Conservation (phyloP, 30 jellyfish, hydroid and myxozoan genomes). For the Pseudorhiza aurosa region DNA sequence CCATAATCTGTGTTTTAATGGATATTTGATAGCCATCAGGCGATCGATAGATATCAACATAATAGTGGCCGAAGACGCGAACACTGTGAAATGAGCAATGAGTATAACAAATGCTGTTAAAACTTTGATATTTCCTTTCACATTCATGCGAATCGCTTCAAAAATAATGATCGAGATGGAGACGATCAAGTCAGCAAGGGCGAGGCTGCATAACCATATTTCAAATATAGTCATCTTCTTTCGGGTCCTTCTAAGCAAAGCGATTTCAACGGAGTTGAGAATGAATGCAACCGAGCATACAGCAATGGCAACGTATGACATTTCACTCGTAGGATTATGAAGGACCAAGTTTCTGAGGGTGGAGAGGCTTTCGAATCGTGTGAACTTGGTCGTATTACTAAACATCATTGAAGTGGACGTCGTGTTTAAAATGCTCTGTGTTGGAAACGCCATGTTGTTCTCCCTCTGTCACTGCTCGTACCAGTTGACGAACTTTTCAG, state of each 20-base stretch:
- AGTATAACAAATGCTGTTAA: background rate
- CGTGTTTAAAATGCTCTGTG: too few species aligned
- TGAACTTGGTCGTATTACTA: too few species aligned
- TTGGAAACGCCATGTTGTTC: too few species aligned
- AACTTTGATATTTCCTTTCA: background rate
- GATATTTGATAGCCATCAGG: slow-evolving; percentile 16
- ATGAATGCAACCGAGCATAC: slow-evolving; percentile 7
- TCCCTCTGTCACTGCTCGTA: too few species aligned
- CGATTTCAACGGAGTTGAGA: slow-evolving; percentile 12
- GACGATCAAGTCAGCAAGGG: slow-evolving; percentile 5
- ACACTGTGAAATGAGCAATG: slow-evolving; percentile 2
- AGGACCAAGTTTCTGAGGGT: background rate
- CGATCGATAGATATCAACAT: slow-evolving; percentile 7
- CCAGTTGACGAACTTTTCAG: too few species aligned
- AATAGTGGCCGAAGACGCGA: background rate
- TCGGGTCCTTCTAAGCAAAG: background rate
- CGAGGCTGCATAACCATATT: slow-evolving; percentile 3
- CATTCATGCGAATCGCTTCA: background rate
- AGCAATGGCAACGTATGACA: background rate
- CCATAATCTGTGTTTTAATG: slow-evolving; percentile 40
- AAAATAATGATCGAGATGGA: background rate
- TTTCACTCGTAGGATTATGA: background rate
- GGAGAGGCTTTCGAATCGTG: too few species aligned
- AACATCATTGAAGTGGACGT: too few species aligned
- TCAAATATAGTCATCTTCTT: slow-evolving; percentile 21